These are phyloP conservation scores for Gymnosoma rotundatum DNA, from an alignment of 2,888 invertebrate species.

Conservation along the genomic window DNA sequence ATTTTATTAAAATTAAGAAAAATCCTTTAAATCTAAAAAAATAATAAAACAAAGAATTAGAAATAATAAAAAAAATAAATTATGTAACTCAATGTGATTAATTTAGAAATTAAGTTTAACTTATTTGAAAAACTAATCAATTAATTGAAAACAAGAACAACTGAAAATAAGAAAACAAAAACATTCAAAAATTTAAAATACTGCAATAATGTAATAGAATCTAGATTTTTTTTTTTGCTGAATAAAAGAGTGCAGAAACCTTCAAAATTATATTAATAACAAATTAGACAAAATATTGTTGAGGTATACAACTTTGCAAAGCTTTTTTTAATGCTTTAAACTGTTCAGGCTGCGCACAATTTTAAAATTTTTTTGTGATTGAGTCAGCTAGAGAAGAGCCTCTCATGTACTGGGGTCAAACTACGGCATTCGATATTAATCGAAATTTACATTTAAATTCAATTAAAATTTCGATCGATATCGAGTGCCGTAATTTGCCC, in stretches of 20 bases:
- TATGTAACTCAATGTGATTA: conserved; percentile 82
- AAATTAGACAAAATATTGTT: neutral
- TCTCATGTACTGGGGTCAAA: too few species aligned
- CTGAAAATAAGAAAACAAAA: neutral
- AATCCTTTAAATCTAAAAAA: conserved; percentile 23
- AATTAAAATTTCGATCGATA: too few species aligned
- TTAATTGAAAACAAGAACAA: neutral
- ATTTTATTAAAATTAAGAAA: conserved; percentile 5
- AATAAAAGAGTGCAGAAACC: conserved; percentile 69
- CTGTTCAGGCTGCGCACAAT: too few species aligned
- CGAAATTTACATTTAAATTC: too few species aligned
- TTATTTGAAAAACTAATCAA: conserved; percentile 52
- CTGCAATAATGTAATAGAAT: conserved; percentile 10
- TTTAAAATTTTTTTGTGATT: too few species aligned
- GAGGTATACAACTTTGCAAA: neutral
- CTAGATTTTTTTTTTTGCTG: conserved; percentile 32
- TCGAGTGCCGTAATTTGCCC: too few species aligned
- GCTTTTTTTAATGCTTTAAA: too few species aligned
- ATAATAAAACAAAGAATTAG: neutral
- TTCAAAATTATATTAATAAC: conserved; percentile 17
- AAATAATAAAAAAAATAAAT: conserved; percentile 67
- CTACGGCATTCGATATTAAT: too few species aligned
- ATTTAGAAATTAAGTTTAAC: conserved; percentile 76
- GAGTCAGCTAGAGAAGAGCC: too few species aligned
- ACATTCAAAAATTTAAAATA: conserved; percentile 21